Base-by-base conservation (phyloP, 2,888 invertebrate species). In the Helicoverpa assulta region DNA sequence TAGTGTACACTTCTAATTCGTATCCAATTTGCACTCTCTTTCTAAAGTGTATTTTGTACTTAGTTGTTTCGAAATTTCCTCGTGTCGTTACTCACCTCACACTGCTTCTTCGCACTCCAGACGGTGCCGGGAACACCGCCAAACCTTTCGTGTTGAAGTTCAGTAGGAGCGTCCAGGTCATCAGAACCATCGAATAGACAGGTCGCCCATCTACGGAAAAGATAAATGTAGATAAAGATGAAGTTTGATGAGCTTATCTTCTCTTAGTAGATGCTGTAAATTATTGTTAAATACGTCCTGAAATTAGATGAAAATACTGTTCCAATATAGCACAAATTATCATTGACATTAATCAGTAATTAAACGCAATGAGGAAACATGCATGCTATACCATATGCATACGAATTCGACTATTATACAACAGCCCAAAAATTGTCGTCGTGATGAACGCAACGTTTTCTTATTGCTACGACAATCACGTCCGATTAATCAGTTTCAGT, bases 21-120 rank as follows among this genome's bases (percentile, higher is more conserved):
- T 33, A 4, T 40, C 40, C 12, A 40, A 47, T 47, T 47, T 47
- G 47, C 47, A 47, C 47, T n/a, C 1, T n/a, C 47, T 47, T 47
- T 47, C 47, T 47, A 47, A 47, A n/a, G 40, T 12, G 40, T 40
- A 40, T 40, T 4, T 40, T 40, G 40, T 40, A 26, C 3, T 26
- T 26, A 37, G 43, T 43, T 16, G 43, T 43, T 14, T 43, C 43
- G 43, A 43, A 43, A 43, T 52, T 7, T 26, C 21, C 7, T 63
- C 7, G 19, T 19, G 4, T 29, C 74, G 37, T 40, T 7, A 56
- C 73, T 73, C 71, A 94, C 95, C 93, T 98, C 97, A 88, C 98
- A 98, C 86, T 98, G 98, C 80, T 96, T 96, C 89, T 98, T 97
- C 0, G 97, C 97, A 33, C 96, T 96, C 96, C 97, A 98, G n/a